Percentiles rank a stretch among this genome's conserved stretches.
Conservation (phyloP, 2,113 vertebrate species). For the Boulengeromyrus knoepffleri region DNA sequence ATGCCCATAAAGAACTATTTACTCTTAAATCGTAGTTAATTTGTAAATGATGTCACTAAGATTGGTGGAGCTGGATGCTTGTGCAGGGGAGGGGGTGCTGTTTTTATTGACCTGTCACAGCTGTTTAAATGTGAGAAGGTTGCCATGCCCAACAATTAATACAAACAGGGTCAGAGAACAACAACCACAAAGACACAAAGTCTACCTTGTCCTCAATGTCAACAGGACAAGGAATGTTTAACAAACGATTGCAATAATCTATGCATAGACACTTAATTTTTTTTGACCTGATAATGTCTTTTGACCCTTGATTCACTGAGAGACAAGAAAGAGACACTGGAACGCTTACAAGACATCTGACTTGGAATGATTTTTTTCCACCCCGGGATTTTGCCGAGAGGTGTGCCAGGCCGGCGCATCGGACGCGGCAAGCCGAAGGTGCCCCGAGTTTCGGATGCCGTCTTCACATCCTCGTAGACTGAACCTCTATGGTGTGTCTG, state of each 20-base stretch:
- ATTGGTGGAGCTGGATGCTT: slow-evolving; percentile 20
- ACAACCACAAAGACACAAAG: slow-evolving; percentile 36
- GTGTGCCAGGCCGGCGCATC: background rate
- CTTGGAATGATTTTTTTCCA: background rate
- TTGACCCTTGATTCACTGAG: slow-evolving; percentile 56
- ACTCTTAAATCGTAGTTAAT: slow-evolving; percentile 42
- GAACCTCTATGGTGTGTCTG: slow-evolving; percentile 21
- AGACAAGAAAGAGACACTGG: slow-evolving; percentile 26
- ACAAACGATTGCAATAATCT: slow-evolving; percentile 28
- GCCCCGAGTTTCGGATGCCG: background rate
- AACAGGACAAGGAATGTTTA: slow-evolving; percentile 23
- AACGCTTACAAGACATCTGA: background rate
- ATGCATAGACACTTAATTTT: slow-evolving; percentile 45
- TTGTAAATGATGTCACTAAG: slow-evolving; percentile 29
- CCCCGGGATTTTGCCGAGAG: background rate
- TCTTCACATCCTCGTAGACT: background rate
- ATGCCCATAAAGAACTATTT: slow-evolving; percentile 47
- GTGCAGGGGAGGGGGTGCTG: background rate
- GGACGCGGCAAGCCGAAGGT: background rate
- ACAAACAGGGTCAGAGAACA: slow-evolving; percentile 32
- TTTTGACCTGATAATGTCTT: slow-evolving; percentile 34
- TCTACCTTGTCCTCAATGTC: slow-evolving; percentile 27
- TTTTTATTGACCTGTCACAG: background rate
- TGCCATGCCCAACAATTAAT: slow-evolving; percentile 26
- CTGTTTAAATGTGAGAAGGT: slow-evolving; percentile 13